phyloP scores from a whole-genome alignment of 2,888 invertebrate genomes.

The Melipona beecheii region DNA sequence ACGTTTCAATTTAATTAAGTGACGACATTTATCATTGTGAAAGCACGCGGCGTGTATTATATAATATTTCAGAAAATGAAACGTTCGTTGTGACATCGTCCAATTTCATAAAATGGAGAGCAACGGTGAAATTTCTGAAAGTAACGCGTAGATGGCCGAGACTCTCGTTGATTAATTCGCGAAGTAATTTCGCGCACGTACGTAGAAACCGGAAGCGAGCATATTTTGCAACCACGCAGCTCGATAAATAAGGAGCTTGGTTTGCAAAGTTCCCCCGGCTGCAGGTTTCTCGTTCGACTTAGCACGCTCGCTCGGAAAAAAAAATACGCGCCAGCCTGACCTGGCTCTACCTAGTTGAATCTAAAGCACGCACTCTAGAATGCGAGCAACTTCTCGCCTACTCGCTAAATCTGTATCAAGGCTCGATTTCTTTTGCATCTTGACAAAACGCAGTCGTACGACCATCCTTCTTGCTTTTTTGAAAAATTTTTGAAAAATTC shows the following conservation, averaged over 20 bases:
- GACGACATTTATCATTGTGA: too few relatives aligned
- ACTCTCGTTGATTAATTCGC: background rate
- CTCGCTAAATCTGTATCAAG: background rate
- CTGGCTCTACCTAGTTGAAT: slow-evolving; percentile 11
- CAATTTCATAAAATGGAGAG: background rate
- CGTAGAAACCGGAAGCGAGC: background rate
- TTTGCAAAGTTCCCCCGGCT: background rate
- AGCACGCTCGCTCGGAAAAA: background rate
- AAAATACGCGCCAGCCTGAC: background rate
- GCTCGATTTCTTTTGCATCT: background rate
- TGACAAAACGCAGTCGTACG: background rate
- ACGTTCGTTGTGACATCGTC: accelerated
- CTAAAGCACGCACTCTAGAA: slow-evolving; percentile 24
- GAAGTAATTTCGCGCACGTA: background rate
- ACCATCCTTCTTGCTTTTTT: background rate
- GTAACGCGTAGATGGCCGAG: background rate
- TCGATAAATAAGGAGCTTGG: slow-evolving; percentile 8
- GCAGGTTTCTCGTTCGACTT: slow-evolving; percentile 14
- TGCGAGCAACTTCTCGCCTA: background rate
- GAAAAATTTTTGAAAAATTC: background rate
- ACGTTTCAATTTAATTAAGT: too few relatives aligned
- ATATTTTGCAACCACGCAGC: background rate
- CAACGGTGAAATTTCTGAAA: background rate
- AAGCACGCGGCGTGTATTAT: too few relatives aligned
- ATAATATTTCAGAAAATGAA: too few relatives aligned